phyloP scores from a whole-genome alignment of 2,797 vertebrate species.

The Anguilla pacifica region DNA sequence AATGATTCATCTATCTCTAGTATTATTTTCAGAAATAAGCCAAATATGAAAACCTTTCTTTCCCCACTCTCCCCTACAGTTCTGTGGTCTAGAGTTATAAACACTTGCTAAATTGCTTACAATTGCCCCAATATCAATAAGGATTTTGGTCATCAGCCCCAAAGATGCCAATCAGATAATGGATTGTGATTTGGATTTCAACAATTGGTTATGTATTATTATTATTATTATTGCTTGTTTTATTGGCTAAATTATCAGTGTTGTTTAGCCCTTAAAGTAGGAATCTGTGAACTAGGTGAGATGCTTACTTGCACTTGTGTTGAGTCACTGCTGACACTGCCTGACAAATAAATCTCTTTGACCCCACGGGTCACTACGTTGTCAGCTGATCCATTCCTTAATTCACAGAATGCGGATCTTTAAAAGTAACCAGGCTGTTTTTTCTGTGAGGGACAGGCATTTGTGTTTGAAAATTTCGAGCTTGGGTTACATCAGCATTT shows the following conservation, averaged over 20 bases:
- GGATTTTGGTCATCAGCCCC: no score
- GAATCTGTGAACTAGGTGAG: background rate
- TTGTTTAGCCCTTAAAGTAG: background rate
- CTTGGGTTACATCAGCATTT: background rate
- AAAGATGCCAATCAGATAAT: no score
- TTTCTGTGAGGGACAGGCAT: background rate
- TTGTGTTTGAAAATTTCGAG: background rate
- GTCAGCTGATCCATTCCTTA: background rate
- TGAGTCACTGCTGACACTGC: background rate
- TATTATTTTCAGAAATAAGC: no score
- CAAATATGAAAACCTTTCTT: no score
- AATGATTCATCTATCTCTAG: no score
- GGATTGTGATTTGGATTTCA: no score
- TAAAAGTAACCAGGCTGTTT: background rate
- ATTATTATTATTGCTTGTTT: background rate
- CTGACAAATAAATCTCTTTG: constrained; percentile 1
- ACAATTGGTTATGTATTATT: background rate
- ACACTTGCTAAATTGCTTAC: no score
- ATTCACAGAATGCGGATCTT: background rate
- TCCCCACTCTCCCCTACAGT: no score
- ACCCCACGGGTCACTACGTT: background rate
- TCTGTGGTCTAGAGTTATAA: no score
- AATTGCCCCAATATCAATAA: no score
- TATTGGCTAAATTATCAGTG: background rate
- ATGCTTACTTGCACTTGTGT: background rate